Evolutionary conservation across 2,888 invertebrate genomes (phyloP), one percentile per base, ranked within the genome.

Genomic region (Punctoribates punctum): DNA sequence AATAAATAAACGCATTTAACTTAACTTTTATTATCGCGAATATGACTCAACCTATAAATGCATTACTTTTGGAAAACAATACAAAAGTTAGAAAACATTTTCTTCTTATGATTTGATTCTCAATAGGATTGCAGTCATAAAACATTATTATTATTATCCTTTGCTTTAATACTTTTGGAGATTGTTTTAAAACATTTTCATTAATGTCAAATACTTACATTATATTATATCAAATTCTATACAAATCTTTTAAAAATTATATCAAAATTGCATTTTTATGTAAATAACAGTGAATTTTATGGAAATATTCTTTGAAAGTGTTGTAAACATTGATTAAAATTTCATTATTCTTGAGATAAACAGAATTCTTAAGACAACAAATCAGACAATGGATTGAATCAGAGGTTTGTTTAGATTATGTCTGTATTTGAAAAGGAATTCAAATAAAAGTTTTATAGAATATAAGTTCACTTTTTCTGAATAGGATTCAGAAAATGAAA

Each of bases 161-260:
- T 70, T 42, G 4, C 11, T n/a, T 70, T 70, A 70, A 70, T 42
- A 42, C 8, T 13, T 42, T 42, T 42, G 17, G 20, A 9, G 34
- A 70, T 70, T 42, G 70, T 42, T 67, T 67, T 70, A 29, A 42
- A 70, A 23, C n/a, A 29, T 38, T 67, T 67, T 38, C 67, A 27
- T 11, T 27, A 27, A 27, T 60, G 4, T 51, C 13, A 34, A 5
- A 34, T 34, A 34, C 8, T 34, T 34, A 34, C 8, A 34, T 34
- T 8, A 34, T 5, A 34, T 34, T 34, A 34, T 34, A 34, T 34
- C 34, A 34, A 34, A 34, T 34, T 13, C 11, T 42, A 13, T 42
- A 9, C 11, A 13, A 42, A 42, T 42, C 4, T 1, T 42, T 42
- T 42, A 42, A 8, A 13, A 5, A 42, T 42, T 42, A 9, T 11